These are phyloP conservation scores for Germaria angustata DNA, from an alignment of 2,888 invertebrate species.

Conservation along the genomic window DNA sequence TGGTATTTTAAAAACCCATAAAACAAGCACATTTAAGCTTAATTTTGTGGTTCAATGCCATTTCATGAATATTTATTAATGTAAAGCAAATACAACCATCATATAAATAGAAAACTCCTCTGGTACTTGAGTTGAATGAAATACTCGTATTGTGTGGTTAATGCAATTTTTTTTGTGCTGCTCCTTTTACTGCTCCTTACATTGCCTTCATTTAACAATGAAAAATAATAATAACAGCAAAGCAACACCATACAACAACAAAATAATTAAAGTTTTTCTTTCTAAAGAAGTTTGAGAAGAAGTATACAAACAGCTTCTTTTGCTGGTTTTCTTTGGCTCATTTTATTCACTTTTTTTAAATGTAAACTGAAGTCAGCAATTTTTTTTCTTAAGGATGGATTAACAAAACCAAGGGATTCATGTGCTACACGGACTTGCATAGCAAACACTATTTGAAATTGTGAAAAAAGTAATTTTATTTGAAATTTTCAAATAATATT, in stretches of 20 bases:
- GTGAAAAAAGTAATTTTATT: neutral
- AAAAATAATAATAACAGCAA: neutral
- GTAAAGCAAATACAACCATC: conserved; percentile 8
- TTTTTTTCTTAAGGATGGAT: neutral
- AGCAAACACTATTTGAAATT: neutral
- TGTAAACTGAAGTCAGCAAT: neutral
- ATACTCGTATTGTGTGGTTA: neutral
- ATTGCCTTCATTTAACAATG: neutral
- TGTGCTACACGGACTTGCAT: neutral
- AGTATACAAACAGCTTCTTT: neutral
- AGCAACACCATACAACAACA: conserved; percentile 53
- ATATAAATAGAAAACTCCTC: conserved; percentile 1
- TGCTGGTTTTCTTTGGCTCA: neutral
- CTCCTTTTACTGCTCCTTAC: neutral
- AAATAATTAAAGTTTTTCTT: conserved; percentile 59
- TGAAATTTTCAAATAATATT: too few species aligned
- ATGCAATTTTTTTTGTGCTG: conserved; percentile 7
- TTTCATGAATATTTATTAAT: conserved; percentile 74
- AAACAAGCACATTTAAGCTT: conserved; percentile 72
- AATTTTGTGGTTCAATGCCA: conserved; percentile 77
- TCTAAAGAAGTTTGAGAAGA: neutral
- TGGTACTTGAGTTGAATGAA: neutral
- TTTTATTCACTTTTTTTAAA: neutral
- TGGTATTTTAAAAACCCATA: conserved; percentile 55
- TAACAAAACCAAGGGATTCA: neutral